phyloP scores from a whole-genome alignment of 2,113 vertebrate species.

The Hydrochoerus hydrochaeris region DNA sequence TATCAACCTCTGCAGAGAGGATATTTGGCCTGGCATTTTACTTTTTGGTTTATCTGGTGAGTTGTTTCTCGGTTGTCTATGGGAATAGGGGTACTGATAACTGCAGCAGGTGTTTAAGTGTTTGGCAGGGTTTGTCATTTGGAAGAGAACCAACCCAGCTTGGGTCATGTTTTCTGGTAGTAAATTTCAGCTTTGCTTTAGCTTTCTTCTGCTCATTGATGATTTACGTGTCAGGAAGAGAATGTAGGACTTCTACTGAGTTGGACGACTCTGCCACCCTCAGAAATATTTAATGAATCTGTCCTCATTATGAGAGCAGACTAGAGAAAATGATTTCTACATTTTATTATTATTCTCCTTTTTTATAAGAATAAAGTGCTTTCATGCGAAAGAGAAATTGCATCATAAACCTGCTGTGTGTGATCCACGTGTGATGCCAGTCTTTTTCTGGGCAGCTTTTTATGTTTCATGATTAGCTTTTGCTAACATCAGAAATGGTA shows the following conservation, averaged over 20 bases:
- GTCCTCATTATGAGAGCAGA: not conserved
- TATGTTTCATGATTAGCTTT: not conserved
- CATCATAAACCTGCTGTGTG: conserved; percentile 1
- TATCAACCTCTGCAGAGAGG: conserved; percentile 53
- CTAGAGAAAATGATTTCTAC: not conserved
- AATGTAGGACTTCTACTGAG: conserved; percentile 19
- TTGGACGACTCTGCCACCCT: not conserved
- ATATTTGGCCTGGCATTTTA: conserved; percentile 62
- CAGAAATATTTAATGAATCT: conserved; percentile 61
- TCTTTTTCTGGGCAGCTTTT: conserved; percentile 45
- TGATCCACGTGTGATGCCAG: conserved; percentile 26
- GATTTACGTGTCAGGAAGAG: conserved; percentile 36
- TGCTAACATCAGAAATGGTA: conserved; percentile 25
- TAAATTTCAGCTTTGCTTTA: conserved; percentile 40
- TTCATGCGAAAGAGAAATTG: conserved; percentile 14
- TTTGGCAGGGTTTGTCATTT: conserved; percentile 66
- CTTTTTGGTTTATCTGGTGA: conserved; percentile 36
- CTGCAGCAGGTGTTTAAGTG: conserved; percentile 70
- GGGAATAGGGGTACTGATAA: conserved; percentile 42
- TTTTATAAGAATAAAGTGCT: not conserved
- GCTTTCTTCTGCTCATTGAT: not conserved
- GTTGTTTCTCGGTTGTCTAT: conserved; percentile 46
- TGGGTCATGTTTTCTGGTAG: conserved; percentile 24
- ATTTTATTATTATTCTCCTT: conserved; percentile 25
- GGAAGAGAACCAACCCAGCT: conserved; percentile 66